Percentiles rank a stretch among this genome's conserved stretches.
Conservation (phyloP, 2,888 invertebrate species). For the Lithophane semibrunnea region DNA sequence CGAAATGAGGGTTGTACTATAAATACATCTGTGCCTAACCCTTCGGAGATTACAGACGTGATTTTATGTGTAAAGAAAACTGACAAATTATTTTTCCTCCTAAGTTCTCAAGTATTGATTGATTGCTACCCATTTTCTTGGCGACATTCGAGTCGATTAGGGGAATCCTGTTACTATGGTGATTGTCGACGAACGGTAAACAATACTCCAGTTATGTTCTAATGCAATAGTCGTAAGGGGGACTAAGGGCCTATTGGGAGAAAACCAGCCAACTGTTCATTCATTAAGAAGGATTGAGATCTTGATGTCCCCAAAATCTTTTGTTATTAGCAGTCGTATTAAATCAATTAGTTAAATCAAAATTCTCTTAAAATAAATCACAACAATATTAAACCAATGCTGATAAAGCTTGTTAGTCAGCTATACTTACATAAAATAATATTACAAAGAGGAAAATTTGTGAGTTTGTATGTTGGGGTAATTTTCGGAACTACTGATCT, state of each 20-base stretch:
- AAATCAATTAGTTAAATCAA: neutral
- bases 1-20: no score
- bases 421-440: neutral
- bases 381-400: neutral
- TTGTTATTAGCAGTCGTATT: neutral
- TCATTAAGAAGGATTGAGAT: conserved; percentile 19
- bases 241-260: conserved; percentile 24
- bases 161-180: conserved; percentile 55
- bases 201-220: conserved; percentile 26
- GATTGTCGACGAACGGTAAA: conserved; percentile 40
- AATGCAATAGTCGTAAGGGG: conserved; percentile 39
- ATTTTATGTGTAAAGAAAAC: no score
- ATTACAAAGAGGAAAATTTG: neutral
- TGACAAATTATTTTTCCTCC: no score
- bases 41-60: no score
- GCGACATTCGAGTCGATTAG: conserved; percentile 41
- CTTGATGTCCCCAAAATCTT: conserved; percentile 10
- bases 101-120: conserved; percentile 44
- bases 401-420: neutral
- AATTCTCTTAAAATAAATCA: neutral
- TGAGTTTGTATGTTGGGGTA: no score
- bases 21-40: no score
- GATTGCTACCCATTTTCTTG: conserved; percentile 32
- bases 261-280: conserved; percentile 31
- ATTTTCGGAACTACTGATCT: no score